Evolutionary conservation across 35 echinoderm and acorn worm genomes (phyloP).

Genomic region (Apostichopus parvimensis): DNA sequence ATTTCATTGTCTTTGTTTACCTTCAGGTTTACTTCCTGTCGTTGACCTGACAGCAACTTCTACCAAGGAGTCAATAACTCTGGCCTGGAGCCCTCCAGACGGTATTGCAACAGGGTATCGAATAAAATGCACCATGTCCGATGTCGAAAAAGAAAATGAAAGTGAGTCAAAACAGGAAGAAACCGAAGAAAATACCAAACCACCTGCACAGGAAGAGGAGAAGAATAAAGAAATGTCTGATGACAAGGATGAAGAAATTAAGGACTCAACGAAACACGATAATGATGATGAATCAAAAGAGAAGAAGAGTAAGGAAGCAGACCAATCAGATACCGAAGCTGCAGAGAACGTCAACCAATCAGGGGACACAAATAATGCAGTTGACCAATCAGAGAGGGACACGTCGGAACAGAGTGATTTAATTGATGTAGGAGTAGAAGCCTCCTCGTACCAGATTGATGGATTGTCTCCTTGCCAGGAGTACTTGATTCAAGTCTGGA

Average conservation of each 20-base stretch:
- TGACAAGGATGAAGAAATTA: not conserved
- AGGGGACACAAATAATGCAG: slow-evolving; percentile 2
- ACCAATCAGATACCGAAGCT: not conserved
- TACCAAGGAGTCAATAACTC: slow-evolving; percentile 38
- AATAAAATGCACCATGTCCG: slow-evolving; percentile 36
- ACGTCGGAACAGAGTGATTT: slow-evolving; percentile 12
- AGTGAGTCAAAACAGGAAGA: not conserved
- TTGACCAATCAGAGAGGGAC: not conserved
- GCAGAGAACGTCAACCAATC: not conserved
- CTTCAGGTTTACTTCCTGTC: slow-evolving; percentile 53
- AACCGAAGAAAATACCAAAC: not conserved
- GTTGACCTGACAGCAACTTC: slow-evolving; percentile 45
- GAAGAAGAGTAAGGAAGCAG: slow-evolving; percentile 9
- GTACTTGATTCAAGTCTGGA: slow-evolving; percentile 66
- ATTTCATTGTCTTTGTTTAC: not conserved
- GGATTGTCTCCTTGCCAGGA: slow-evolving; percentile 61
- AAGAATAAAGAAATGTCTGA: slow-evolving; percentile 28
- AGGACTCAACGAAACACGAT: not conserved
- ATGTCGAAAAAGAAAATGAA: not conserved
- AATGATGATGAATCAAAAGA: slow-evolving; percentile 28
- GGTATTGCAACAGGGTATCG: slow-evolving; percentile 68
- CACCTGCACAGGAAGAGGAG: not conserved
- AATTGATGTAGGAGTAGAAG: slow-evolving; percentile 65
- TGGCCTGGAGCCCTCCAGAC: slow-evolving; percentile 74
- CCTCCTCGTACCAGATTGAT: slow-evolving; percentile 53